phyloP scores from a whole-genome alignment of 2,888 invertebrate genomes.

The Sclerodermus sp. region DNA sequence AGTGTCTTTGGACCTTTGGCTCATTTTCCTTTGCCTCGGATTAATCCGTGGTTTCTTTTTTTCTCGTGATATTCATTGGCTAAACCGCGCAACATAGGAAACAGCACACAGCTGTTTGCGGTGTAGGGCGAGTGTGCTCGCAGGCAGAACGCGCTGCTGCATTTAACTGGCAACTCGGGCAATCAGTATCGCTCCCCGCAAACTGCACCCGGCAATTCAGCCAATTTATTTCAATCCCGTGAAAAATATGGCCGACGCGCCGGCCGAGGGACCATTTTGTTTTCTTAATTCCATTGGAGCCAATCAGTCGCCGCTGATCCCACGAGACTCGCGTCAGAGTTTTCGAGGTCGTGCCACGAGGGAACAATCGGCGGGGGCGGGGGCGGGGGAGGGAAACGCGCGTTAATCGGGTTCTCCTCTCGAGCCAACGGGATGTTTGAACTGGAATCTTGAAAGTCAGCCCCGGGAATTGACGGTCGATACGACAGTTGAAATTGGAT shows the following conservation, averaged over 20 bases:
- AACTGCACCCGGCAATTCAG: slow-evolving; percentile 41
- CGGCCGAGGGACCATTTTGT: slow-evolving; percentile 47
- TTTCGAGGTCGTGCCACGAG: too few species aligned
- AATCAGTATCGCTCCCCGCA: slow-evolving; percentile 43
- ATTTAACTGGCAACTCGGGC: slow-evolving; percentile 48
- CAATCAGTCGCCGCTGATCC: slow-evolving; percentile 9
- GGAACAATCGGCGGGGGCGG: too few species aligned
- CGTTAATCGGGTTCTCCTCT: neutral
- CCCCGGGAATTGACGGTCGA: neutral
- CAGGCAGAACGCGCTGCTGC: slow-evolving; percentile 35
- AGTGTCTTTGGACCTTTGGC: too few species aligned
- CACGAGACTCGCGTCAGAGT: neutral
- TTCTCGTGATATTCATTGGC: too few species aligned
- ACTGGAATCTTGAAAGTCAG: too few species aligned
- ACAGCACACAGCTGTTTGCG: too few species aligned
- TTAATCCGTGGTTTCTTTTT: too few species aligned
- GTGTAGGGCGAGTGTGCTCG: slow-evolving; percentile 1
- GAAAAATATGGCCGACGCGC: slow-evolving; percentile 39
- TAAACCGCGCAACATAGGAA: too few species aligned
- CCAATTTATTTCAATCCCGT: slow-evolving; percentile 55
- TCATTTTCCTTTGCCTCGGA: too few species aligned
- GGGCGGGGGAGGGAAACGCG: too few species aligned
- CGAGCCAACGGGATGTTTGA: neutral
- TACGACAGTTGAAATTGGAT: slow-evolving; percentile 12
- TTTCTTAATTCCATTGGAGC: slow-evolving; percentile 32